Percentiles rank a stretch among this genome's conserved stretches.
Evolutionary conservation across 2,888 invertebrate species (phyloP).

Genomic region (Drosophila borealis): DNA sequence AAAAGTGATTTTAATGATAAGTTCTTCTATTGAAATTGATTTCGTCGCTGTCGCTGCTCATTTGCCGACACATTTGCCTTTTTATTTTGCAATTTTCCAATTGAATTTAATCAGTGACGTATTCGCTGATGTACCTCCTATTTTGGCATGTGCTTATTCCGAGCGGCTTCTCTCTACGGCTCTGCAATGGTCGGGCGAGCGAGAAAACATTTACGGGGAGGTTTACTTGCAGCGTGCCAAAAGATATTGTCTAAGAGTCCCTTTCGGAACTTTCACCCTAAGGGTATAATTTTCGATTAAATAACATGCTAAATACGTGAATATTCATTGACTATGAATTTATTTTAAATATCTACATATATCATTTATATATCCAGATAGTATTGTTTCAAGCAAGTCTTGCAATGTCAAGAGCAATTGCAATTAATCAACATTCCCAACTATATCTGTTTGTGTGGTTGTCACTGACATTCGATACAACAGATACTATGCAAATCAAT

Average conservation of each 20-base stretch:
- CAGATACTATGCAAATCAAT: constrained; percentile 37
- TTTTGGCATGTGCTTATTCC: constrained; percentile 9
- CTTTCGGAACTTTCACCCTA: no score
- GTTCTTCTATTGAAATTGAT: constrained; percentile 44
- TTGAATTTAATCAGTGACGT: constrained; percentile 80
- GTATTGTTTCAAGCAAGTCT: constrained; percentile 35
- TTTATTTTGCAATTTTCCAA: constrained; percentile 62
- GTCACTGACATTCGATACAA: constrained; percentile 67
- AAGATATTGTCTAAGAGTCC: not conserved
- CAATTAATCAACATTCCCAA: constrained; percentile 31
- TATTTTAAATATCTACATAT: not conserved
- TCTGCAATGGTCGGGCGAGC: constrained; percentile 50
- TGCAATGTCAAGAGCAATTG: constrained; percentile 70
- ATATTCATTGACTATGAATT: not conserved
- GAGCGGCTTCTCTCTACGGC: constrained; percentile 26
- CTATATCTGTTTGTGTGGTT: constrained; percentile 8
- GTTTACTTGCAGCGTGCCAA: not conserved
- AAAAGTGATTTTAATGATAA: constrained; percentile 64
- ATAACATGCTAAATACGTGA: no score
- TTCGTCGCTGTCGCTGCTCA: constrained; percentile 7
- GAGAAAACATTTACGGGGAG: constrained; percentile 25
- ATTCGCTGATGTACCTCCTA: constrained; percentile 17
- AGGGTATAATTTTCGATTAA: no score
- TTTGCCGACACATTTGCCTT: not conserved
- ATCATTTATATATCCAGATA: not conserved